phyloP scores from a whole-genome alignment of 2,113 vertebrate genomes.

The Pardalotus punctatus region DNA sequence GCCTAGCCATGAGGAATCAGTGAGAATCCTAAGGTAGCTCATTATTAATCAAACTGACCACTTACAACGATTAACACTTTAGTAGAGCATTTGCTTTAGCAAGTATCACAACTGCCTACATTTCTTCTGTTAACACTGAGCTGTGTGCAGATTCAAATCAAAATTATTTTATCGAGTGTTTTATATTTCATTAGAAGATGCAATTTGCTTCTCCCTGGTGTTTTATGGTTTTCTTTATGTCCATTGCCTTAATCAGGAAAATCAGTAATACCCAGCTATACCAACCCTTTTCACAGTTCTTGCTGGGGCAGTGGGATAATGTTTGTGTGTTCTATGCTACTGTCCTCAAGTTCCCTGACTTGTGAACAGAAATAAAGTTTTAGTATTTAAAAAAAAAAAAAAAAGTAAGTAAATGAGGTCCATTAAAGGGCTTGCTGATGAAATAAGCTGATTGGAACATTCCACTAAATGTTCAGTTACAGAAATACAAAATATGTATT shows the following conservation, averaged over 20 bases:
- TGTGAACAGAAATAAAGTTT: neutral
- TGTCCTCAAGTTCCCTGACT: neutral
- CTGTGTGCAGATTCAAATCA: neutral
- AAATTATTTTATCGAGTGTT: neutral
- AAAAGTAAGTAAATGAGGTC: neutral
- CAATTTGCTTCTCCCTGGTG: neutral
- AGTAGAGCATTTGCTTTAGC: neutral
- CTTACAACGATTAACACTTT: neutral
- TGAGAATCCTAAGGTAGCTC: neutral
- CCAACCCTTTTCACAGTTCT: neutral
- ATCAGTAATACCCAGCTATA: neutral
- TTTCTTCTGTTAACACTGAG: neutral
- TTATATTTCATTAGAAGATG: neutral
- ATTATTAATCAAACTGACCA: neutral
- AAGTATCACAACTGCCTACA: neutral
- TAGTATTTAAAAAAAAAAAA: neutral
- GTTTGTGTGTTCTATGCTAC: rapidly evolving
- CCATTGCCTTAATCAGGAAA: neutral
- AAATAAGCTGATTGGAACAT: neutral
- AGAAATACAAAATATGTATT: neutral
- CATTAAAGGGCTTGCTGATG: neutral
- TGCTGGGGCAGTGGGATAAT: neutral
- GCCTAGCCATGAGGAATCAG: neutral
- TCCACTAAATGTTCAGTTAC: neutral
- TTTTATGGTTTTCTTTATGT: neutral